Conservation (phyloP, 2,888 invertebrate genomes). For the Macroteleia sp. region DNA sequence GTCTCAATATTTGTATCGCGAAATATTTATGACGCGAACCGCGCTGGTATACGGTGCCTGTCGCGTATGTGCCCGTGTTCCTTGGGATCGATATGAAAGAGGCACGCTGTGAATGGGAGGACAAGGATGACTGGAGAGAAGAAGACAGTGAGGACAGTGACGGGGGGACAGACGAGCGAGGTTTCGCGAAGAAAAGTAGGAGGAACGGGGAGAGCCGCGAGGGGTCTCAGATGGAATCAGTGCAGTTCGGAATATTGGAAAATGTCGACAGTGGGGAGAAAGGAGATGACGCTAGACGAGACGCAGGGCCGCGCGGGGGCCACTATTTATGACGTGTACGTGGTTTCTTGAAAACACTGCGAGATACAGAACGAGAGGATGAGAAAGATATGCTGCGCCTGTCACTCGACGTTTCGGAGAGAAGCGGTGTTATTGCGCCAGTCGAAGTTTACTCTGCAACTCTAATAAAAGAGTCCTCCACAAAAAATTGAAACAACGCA, state of each 20-base stretch:
- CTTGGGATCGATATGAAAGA: slow-evolving; percentile 64
- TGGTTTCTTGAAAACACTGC: slow-evolving; percentile 76
- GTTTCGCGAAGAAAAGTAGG: slow-evolving; percentile 46
- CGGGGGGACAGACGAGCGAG: slow-evolving; percentile 8
- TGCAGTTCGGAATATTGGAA: slow-evolving; percentile 81
- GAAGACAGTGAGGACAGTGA: slow-evolving; percentile 44
- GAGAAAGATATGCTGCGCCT: slow-evolving; percentile 68
- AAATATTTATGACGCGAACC: slow-evolving; percentile 57
- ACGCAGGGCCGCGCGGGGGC: slow-evolving; percentile 60
- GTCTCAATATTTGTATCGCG: slow-evolving; percentile 64
- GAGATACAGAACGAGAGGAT: slow-evolving; percentile 67
- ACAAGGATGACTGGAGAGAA: slow-evolving; percentile 51
- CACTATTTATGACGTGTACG: slow-evolving; percentile 83
- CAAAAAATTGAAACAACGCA: slow-evolving; percentile 41
- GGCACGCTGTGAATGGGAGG: slow-evolving; percentile 62
- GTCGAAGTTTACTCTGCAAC: slow-evolving; percentile 64
- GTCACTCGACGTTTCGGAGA: slow-evolving; percentile 68
- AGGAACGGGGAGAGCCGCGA: slow-evolving; percentile 20
- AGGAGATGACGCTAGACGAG: slow-evolving; percentile 54
- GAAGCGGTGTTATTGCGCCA: slow-evolving; percentile 64
- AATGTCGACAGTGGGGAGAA: slow-evolving; percentile 72
- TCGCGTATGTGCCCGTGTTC: slow-evolving; percentile 57
- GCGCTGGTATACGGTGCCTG: slow-evolving; percentile 47
- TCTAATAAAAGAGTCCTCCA: slow-evolving; percentile 59
- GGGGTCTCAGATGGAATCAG: slow-evolving; percentile 81